Conservation (phyloP, 2,797 vertebrate species). For the Pogoniulus pusillus region DNA sequence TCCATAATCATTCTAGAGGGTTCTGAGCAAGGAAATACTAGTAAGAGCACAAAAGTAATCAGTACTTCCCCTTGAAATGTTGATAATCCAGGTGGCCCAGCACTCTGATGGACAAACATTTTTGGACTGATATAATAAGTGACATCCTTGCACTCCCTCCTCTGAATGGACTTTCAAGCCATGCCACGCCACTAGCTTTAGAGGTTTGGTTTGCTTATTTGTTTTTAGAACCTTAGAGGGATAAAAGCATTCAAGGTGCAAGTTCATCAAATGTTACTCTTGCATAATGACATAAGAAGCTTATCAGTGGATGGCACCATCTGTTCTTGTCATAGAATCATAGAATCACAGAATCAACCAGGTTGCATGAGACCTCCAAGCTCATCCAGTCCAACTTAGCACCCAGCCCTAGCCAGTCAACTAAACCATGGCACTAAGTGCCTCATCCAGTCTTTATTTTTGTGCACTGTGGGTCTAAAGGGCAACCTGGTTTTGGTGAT, state of each 20-base stretch:
- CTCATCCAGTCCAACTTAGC: no score
- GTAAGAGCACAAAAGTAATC: background rate
- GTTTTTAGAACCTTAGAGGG: background rate
- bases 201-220: background rate
- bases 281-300: rapidly evolving
- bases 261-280: background rate
- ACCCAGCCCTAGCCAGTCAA: no score
- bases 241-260: background rate
- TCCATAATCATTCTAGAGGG: background rate
- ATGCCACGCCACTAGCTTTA: no score
- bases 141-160: background rate
- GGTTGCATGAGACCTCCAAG: no score
- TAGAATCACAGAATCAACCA: no score
- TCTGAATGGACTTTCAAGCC: background rate
- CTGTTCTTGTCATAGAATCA: background rate
- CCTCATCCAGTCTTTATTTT: no score
- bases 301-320: background rate
- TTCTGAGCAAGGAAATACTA: background rate
- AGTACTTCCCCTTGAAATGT: background rate
- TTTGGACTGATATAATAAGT: background rate
- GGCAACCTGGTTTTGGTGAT: background rate
- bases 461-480: background rate
- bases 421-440: no score
- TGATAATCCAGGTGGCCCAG: background rate
- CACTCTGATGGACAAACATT: background rate